A percentile compares a stretch with the other conserved stretches of the same genome.
These are phyloP conservation scores for Chloroclystis v-ata DNA, from an alignment of 2,888 invertebrate species.

Conservation along the genomic window DNA sequence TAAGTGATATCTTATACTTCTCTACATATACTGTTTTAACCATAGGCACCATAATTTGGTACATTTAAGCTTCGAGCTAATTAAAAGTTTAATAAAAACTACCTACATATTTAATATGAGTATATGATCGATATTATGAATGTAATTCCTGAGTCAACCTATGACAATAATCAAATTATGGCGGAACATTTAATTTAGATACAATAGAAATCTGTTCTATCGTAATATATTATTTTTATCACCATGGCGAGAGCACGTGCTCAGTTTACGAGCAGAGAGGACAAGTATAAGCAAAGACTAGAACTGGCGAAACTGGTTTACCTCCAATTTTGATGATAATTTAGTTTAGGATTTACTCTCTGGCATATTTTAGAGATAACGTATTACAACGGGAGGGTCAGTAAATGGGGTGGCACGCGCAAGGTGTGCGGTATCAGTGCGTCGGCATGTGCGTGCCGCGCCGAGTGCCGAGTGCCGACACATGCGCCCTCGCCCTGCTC, in stretches of 20 bases:
- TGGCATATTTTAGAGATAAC: constrained; percentile 1
- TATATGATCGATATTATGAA: no score
- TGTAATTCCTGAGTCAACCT: no score
- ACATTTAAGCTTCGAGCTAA: no score
- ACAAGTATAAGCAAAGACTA: constrained; percentile 23
- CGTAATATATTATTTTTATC: constrained; percentile 12
- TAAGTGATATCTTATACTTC: no score
- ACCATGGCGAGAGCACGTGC: constrained; percentile 24
- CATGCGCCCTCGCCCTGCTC: constrained; percentile 44
- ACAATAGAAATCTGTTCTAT: constrained; percentile 15
- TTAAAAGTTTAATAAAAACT: no score
- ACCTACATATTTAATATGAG: no score
- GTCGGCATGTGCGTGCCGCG: constrained; percentile 70
- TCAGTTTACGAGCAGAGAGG: constrained; percentile 13
- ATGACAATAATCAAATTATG: constrained; percentile 4
- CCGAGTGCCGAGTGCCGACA: constrained; percentile 62
- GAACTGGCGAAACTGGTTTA: constrained; percentile 25
- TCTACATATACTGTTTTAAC: no score
- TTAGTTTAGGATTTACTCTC: constrained; percentile 1
- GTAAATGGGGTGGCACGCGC: constrained; percentile 58
- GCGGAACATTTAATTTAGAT: constrained; percentile 14
- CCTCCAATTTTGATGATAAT: constrained; percentile 20
- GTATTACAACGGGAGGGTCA: constrained; percentile 54
- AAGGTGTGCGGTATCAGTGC: constrained; percentile 76
- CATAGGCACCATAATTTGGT: no score